phyloP scores from a whole-genome alignment of 2,888 invertebrate genomes.

The Lumbricus terrestris region DNA sequence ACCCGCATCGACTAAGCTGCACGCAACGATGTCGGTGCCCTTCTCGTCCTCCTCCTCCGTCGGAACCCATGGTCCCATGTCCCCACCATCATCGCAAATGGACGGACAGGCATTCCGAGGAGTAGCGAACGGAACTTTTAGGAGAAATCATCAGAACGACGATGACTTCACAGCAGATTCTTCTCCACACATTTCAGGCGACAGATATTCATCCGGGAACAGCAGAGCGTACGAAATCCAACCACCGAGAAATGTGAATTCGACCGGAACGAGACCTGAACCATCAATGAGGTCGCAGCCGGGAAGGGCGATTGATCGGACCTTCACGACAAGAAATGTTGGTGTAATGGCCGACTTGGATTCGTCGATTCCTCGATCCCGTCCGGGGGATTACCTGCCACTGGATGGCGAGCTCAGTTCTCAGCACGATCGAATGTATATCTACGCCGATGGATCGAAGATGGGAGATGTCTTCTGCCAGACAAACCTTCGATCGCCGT shows the following conservation, averaged over 20 bases:
- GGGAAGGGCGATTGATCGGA: not conserved
- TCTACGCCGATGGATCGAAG: not conserved
- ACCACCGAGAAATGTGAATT: not conserved
- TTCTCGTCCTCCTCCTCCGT: too few relatives aligned
- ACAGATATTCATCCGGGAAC: not conserved
- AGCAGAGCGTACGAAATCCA: not conserved
- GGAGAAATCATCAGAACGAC: not conserved
- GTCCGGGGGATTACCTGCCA: not conserved
- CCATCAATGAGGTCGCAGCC: not conserved
- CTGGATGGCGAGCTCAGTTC: not conserved
- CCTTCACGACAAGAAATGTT: not conserved
- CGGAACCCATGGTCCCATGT: too few relatives aligned
- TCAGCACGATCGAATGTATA: not conserved
- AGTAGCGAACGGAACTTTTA: not conserved
- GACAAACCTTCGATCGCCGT: not conserved
- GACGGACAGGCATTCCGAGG: not conserved
- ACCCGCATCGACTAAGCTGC: not conserved
- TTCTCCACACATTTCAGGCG: not conserved
- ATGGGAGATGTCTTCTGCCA: not conserved
- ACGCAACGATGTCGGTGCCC: not conserved
- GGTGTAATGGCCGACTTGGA: not conserved
- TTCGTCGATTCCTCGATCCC: not conserved
- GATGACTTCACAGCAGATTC: too few relatives aligned
- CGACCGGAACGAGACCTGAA: not conserved
- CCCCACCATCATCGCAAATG: not conserved